phyloP scores from a whole-genome alignment of 2,888 invertebrate species.

The Yponomeuta plumbellus region DNA sequence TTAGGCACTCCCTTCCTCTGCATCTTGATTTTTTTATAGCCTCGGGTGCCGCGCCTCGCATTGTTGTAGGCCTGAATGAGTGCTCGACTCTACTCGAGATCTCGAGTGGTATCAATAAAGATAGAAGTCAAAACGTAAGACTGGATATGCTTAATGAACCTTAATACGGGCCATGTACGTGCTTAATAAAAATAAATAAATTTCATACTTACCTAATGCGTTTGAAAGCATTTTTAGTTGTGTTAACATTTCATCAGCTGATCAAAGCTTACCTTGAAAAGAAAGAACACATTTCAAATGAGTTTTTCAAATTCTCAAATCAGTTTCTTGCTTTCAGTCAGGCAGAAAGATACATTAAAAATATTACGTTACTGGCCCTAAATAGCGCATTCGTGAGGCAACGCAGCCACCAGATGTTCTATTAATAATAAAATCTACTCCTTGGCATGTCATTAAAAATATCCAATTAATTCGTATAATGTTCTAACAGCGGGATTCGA shows the following conservation, averaged over 20 bases:
- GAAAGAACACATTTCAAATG: slow-evolving; percentile 22
- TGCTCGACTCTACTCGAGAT: slow-evolving; percentile 26
- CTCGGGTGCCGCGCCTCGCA: slow-evolving; percentile 62
- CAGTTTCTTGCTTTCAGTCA: neutral
- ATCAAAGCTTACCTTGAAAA: slow-evolving; percentile 40
- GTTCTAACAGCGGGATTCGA: slow-evolving; percentile 35
- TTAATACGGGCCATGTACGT: neutral
- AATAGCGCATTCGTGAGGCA: slow-evolving; percentile 33
- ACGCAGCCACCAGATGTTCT: slow-evolving; percentile 46
- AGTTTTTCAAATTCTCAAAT: too few species aligned
- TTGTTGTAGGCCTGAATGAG: slow-evolving; percentile 65
- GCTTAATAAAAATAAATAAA: slow-evolving; percentile 1
- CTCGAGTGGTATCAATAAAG: slow-evolving; percentile 13
- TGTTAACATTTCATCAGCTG: neutral
- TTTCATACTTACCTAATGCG: neutral
- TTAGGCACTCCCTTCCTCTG: slow-evolving; percentile 68
- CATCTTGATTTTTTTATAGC: slow-evolving; percentile 68
- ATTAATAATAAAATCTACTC: slow-evolving; percentile 41
- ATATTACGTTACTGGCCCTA: slow-evolving; percentile 22
- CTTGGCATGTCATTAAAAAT: slow-evolving; percentile 55
- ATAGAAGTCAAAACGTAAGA: neutral
- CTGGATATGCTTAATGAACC: slow-evolving; percentile 9
- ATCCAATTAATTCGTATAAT: slow-evolving; percentile 43
- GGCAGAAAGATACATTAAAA: slow-evolving; percentile 9
- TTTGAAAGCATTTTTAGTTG: neutral